Conservation (phyloP, 2,888 invertebrate species). For the Steinernema scapterisci region DNA sequence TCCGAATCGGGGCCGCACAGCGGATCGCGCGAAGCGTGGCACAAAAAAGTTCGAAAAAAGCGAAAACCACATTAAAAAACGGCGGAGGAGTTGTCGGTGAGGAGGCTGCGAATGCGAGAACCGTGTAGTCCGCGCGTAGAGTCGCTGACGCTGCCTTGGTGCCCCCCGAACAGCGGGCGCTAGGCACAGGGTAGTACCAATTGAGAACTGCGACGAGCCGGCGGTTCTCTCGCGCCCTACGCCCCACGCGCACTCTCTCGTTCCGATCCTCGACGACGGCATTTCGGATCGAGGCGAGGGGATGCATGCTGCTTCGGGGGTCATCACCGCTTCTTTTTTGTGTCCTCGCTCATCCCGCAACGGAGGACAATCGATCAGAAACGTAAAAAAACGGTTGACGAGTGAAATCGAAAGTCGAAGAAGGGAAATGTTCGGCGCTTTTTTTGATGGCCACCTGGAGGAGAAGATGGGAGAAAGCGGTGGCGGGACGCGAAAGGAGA, state of each 20-base stretch:
- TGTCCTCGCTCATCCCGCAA: neutral
- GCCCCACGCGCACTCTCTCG: neutral
- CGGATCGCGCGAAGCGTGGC: neutral
- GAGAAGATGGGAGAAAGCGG: neutral
- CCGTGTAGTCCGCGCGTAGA: conserved; percentile 19
- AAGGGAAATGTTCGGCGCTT: neutral
- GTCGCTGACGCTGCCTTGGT: neutral
- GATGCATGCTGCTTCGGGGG: neutral
- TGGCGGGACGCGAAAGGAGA: neutral
- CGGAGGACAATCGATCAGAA: conserved; percentile 19
- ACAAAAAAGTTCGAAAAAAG: neutral
- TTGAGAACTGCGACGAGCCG: conserved; percentile 16
- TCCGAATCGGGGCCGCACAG: conserved; percentile 16
- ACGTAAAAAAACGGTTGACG: conserved; percentile 7
- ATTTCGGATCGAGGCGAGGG: conserved; percentile 5
- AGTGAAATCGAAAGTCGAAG: conserved; percentile 14
- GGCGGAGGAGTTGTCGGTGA: neutral
- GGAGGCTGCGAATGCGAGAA: neutral
- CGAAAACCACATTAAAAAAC: conserved; percentile 22
- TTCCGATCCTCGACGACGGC: neutral
- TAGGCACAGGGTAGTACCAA: conserved; percentile 29
- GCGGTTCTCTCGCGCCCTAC: neutral
- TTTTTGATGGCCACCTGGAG: conserved; percentile 4
- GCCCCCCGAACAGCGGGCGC: neutral
- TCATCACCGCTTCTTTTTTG: conserved; percentile 17